phyloP scores from a whole-genome alignment of 2,113 vertebrate genomes.

The Gallinago paraguaiae region DNA sequence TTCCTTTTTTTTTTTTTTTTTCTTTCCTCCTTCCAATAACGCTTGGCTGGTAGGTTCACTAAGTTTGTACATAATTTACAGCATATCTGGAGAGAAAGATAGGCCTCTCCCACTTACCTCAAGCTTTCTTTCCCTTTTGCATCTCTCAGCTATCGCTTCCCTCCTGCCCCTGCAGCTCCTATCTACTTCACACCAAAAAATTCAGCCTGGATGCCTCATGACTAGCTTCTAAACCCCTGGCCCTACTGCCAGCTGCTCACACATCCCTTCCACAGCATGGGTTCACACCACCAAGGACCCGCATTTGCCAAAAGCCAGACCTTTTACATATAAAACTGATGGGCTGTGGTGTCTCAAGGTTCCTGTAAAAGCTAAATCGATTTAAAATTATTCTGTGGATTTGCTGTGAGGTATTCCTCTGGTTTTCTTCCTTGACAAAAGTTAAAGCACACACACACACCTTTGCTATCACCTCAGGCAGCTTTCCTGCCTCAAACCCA shows the following conservation, averaged over 20 bases:
- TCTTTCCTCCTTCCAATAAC: background rate
- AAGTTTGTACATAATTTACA: background rate
- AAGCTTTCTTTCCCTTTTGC: background rate
- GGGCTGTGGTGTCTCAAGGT: background rate
- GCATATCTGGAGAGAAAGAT: background rate
- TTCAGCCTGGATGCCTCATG: background rate
- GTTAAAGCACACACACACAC: background rate
- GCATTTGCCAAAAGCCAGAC: background rate
- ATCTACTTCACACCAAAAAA: background rate
- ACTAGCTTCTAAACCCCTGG: background rate
- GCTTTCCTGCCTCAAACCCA: background rate
- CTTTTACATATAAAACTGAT: background rate
- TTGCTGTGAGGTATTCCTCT: background rate
- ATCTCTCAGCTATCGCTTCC: background rate
- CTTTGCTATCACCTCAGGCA: background rate
- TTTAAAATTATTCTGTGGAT: background rate
- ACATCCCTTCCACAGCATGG: background rate
- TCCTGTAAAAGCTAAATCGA: background rate
- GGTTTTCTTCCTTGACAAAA: background rate
- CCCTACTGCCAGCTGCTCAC: background rate
- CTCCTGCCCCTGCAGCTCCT: background rate
- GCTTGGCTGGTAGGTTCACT: background rate
- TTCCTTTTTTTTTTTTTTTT: background rate
- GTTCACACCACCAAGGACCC: background rate
- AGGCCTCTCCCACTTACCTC: constrained; percentile 16